Evolutionary conservation across 2,113 vertebrate species (phyloP), one percentile per base, ranked within the genome.

Genomic region (Ivindomyrus marchei): DNA sequence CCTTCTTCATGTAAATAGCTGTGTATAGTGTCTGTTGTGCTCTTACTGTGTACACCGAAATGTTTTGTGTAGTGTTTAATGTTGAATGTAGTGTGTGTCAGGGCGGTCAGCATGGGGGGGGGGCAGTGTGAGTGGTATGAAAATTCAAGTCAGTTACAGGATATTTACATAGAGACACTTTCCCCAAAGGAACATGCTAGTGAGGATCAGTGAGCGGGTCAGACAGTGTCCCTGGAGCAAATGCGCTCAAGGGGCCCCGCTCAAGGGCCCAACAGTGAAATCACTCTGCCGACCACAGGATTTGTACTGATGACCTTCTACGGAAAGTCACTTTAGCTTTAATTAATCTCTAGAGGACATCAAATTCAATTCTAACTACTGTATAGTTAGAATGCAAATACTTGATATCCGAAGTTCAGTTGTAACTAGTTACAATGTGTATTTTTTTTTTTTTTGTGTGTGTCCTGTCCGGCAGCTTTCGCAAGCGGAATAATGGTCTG

Each of bases 161-260:
- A 70, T 10, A 70, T 13, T 27, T 27, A 27, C 9, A 7, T 27
- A 19, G 62, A 27, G n/a, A 70, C 62, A 70, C 24, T 27, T 66
- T 27, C 58, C 58, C 58, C 8, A 27, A 66, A 66, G n/a, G 0
- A 27, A 27, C 62, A 70, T 4, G 10, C 62, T 4, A 70, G n/a
- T 13, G 62, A 31, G 62, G n/a, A 27, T 70, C 10, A 27, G 62
- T 27, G n/a, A 70, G 62, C 9, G 11, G 62, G 62, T 31, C 62
- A 31, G n/a, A 4, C 62, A 70, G n/a, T 70, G 1, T 70, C n/a
- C 62, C 62, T 5, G n/a, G 58, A 11, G 58, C 58, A 66, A 53
- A 27, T 27, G 58, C 0, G 3, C 0, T 4, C 11, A 58, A 24
- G 5, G 53, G 52, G 27, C n/a, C n/a, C 0, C 0, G 3, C 0